Percentiles rank a stretch among this genome's conserved stretches.
These are phyloP conservation scores for Crypturellus undulatus DNA, from an alignment of 2,113 vertebrate species.

Conservation along the genomic window DNA sequence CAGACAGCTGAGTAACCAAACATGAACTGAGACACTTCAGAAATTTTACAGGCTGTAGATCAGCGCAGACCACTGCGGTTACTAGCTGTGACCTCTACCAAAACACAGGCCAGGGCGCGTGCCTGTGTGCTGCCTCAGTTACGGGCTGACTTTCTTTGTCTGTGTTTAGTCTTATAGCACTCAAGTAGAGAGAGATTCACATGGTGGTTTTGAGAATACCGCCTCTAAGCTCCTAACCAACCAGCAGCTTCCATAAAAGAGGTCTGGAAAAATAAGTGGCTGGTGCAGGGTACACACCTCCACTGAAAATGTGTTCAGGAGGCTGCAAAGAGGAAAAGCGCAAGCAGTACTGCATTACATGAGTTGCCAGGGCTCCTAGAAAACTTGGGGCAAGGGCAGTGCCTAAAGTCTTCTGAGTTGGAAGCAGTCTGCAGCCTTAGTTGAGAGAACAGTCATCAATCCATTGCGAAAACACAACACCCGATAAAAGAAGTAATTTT, in stretches of 20 bases:
- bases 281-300: not conserved
- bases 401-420: fast-evolving
- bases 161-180: not conserved
- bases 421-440: not conserved
- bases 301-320: fast-evolving
- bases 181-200: not conserved
- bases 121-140: not conserved
- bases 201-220: not conserved
- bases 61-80: not conserved
- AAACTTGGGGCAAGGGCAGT: fast-evolving
- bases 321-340: not conserved
- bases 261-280: fast-evolving
- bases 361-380: fast-evolving
- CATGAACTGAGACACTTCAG: not conserved
- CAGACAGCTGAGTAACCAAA: not conserved
- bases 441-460: not conserved
- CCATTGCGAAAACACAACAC: not conserved
- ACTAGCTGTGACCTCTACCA: not conserved
- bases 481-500: not conserved
- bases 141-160: fast-evolving
- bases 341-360: fast-evolving
- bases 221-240: not conserved
- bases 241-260: not conserved
- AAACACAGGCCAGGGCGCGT: not conserved
- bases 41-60: not conserved